These are phyloP conservation scores for Dioctria linearis DNA, from an alignment of 2,888 invertebrate genomes.

Conservation along the genomic window DNA sequence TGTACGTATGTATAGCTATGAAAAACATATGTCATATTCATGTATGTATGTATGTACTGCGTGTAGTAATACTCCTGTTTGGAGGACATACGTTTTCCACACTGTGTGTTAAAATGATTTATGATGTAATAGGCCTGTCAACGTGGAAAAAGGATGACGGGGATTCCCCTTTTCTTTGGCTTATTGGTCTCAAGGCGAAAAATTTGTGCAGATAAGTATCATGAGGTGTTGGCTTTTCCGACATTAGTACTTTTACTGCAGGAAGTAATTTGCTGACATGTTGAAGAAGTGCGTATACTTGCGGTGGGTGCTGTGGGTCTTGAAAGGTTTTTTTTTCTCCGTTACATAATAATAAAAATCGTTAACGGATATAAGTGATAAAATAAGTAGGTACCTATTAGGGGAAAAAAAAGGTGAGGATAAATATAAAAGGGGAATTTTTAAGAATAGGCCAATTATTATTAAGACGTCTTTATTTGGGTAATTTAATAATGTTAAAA, in stretches of 20 bases:
- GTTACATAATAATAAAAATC: too few relatives aligned
- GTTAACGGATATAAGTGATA: too few relatives aligned
- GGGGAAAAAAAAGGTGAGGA: too few relatives aligned
- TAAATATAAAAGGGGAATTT: too few relatives aligned
- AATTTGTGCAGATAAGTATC: slow-evolving; percentile 36
- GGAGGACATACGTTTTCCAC: slow-evolving; percentile 28
- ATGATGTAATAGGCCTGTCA: slow-evolving; percentile 42
- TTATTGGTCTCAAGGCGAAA: slow-evolving; percentile 34
- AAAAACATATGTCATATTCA: slow-evolving; percentile 27
- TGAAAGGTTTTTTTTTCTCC: too few relatives aligned
- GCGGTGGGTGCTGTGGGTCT: too few relatives aligned
- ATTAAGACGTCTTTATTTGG: too few relatives aligned
- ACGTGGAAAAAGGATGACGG: slow-evolving; percentile 31
- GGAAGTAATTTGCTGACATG: slow-evolving; percentile 33
- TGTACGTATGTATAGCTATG: too few relatives aligned
- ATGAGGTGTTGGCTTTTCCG: slow-evolving; percentile 29
- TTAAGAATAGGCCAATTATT: too few relatives aligned
- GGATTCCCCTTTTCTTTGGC: slow-evolving; percentile 4
- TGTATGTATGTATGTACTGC: neutral
- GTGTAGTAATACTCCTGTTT: slow-evolving; percentile 1
- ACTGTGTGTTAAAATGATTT: slow-evolving; percentile 26
- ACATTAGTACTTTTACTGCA: slow-evolving; percentile 31
- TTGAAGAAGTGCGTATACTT: too few relatives aligned
- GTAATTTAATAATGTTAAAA: too few relatives aligned
- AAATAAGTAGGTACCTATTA: too few relatives aligned